phyloP scores from a whole-genome alignment of 2,888 invertebrate species.

The Volucella zonaria region DNA sequence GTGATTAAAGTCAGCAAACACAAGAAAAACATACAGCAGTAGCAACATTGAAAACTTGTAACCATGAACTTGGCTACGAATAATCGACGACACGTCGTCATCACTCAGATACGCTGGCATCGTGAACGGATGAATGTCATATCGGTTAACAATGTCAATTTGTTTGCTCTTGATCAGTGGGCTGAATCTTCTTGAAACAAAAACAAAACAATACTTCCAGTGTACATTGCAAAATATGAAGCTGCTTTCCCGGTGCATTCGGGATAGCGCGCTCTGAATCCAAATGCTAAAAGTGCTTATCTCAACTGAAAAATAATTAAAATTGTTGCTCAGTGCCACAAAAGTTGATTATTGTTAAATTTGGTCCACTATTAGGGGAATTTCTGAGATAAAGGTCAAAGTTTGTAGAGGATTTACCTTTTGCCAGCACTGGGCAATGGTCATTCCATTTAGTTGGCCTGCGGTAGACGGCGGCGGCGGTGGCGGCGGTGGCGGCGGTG shows the following conservation, averaged over 20 bases:
- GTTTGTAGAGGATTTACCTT: slow-evolving; percentile 19
- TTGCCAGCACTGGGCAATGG: background rate
- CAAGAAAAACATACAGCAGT: slow-evolving; percentile 13
- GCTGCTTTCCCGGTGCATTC: background rate
- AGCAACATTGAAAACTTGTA: slow-evolving; percentile 14
- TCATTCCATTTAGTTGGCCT: too few relatives aligned
- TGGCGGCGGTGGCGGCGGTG: too few relatives aligned
- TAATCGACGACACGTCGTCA: slow-evolving; percentile 38
- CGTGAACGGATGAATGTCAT: slow-evolving; percentile 5
- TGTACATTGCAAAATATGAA: background rate
- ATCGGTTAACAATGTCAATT: slow-evolving; percentile 18
- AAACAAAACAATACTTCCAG: slow-evolving; percentile 8
- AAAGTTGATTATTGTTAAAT: slow-evolving; percentile 20
- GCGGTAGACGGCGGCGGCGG: background rate
- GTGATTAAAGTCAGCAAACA: slow-evolving; percentile 49
- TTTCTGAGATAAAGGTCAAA: slow-evolving; percentile 4
- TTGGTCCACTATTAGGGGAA: slow-evolving; percentile 1
- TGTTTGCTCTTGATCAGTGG: slow-evolving; percentile 16
- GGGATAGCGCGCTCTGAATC: background rate
- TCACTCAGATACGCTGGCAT: background rate
- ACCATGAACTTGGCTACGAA: slow-evolving; percentile 65
- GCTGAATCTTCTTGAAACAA: background rate
- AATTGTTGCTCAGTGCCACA: slow-evolving; percentile 7
- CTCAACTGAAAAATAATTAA: slow-evolving; percentile 3
- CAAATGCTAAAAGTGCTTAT: slow-evolving; percentile 16